Evolutionary conservation across 2,797 vertebrate genomes (phyloP), one percentile per base, ranked within the genome.

Genomic region (Oreochromis grahami): DNA sequence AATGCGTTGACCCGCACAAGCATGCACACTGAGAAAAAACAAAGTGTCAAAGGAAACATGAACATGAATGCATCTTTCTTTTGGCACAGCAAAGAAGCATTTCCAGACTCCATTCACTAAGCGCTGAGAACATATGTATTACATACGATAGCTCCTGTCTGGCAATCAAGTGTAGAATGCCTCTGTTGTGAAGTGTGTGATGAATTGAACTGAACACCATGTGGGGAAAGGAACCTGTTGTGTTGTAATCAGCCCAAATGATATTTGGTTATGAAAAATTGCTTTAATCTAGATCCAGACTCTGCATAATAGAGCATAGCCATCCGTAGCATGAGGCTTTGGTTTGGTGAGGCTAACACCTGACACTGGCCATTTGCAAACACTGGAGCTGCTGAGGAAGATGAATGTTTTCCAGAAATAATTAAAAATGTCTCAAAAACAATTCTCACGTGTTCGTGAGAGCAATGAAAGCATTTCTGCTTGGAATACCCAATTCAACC

Each of bases 201-300:
- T 88, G 53, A 87, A 92, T 91, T 80, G 78, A 86, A 78, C 36
- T 19, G 72, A 91, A 84, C 43, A 45, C 52, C 81, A 84, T 29
- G 2, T 72, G 82, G 84, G 60, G 85, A 85, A 79, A 78, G 68
- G 82, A 89, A 80, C 77, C 87, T 82, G 88, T 80, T 86, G 85
- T 83, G 77, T 55, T 77, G 87, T 85, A 90, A 92, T 90, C 81
- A 83, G 56, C 41, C 51, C 13, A 87, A 92, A 92, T 88, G 26
- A 92, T 88, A 88, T 93, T 92, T 92, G 82, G 80, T 90, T 86
- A 86, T 93, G 92, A 95, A 91, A 91, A 95, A 93, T 92, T 81
- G 79, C 86, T 93, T 91, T 92, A 94, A 94, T 95, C 92, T 93
- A 21, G 45, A 91, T 80, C 80, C 53, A 83, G 81, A 88, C 80